Base-by-base conservation (phyloP, 2,888 invertebrate genomes). In the Alitta virens region DNA sequence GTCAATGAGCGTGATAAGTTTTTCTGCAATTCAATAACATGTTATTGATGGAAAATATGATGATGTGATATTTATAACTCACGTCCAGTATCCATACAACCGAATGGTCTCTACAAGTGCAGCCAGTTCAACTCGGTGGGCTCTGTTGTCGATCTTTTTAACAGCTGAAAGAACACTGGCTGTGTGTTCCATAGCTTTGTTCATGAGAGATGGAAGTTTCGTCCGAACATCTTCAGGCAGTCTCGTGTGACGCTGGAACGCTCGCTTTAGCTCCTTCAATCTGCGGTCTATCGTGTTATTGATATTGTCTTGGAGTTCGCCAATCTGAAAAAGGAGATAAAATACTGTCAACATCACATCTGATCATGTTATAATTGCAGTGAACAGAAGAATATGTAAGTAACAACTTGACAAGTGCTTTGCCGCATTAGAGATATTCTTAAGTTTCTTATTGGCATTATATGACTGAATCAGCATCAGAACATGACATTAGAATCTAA, bases 81-180 rank as follows among this genome's bases (percentile, higher is more conserved):
- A 65, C 68, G 63, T 53, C 60, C 64, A 68, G 59, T 58, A 58
- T 42, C 51, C 63, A 46, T 64, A 66, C 38, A 55, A 33, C 27
- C 52, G 33, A 9, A 59, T 58, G 50, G 55, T 51, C 56, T 42
- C 25, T 12, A 58, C 50, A 49, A 60, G 50, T 7, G 27, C n/a
- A 12, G 42, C 21, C 9, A 66, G 58, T 40, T 64, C 55, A 12
- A 68, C 56, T 3, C 50, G 33, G 27, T 60, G 38, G 24, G 63
- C 60, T 25, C 54, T 52, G 18, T 42, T 26, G 56, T 64, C 60
- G 52, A 68, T 62, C 23, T 21, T 40, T 21, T 51, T 43, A 25
- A 68, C 58, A 21, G 56, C 24, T 23, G 26, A 23, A 1, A 66
- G 52, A 18, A 68, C 65, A 43, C 42, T 46, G 55, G 40, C 43